Evolutionary conservation across 2,797 vertebrate genomes (phyloP).

Genomic region (Gymnodraco acuticeps): DNA sequence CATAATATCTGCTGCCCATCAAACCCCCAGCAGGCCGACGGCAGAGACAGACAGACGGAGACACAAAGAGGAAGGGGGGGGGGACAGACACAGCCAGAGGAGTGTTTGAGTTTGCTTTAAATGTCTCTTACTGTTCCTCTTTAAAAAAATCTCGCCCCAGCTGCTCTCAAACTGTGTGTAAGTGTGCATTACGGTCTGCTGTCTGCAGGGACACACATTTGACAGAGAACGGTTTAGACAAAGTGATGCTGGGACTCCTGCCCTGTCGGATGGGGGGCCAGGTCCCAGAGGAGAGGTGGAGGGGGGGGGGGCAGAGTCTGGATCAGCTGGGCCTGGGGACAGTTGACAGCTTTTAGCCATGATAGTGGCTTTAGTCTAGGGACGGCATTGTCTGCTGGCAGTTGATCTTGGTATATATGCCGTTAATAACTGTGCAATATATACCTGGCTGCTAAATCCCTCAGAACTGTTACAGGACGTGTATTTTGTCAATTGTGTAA

Average conservation of each 20-base stretch:
- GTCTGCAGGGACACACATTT: conserved; percentile 6
- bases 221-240: not conserved
- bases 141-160: not conserved
- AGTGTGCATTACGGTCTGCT: not conserved
- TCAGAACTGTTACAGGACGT: too few species aligned
- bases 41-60: not conserved
- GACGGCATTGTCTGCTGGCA: not conserved
- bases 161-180: too few species aligned
- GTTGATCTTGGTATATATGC: not conserved
- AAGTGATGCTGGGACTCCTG: not conserved
- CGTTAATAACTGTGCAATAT: too few species aligned
- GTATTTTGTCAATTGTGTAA: too few species aligned
- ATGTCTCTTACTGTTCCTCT: not conserved
- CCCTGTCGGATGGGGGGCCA: not conserved
- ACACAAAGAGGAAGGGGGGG: too few species aligned
- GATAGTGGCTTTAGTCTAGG: not conserved
- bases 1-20: conserved; percentile 50
- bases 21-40: not conserved
- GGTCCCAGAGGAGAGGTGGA: conserved; percentile 11
- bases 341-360: conserved; percentile 10
- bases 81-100: not conserved
- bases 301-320: conserved; percentile 16
- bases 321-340: not conserved
- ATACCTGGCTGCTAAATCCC: too few species aligned
- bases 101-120: not conserved